These are phyloP conservation scores for Gryllus longicercus DNA, from an alignment of 2,888 invertebrate species.

Conservation along the genomic window DNA sequence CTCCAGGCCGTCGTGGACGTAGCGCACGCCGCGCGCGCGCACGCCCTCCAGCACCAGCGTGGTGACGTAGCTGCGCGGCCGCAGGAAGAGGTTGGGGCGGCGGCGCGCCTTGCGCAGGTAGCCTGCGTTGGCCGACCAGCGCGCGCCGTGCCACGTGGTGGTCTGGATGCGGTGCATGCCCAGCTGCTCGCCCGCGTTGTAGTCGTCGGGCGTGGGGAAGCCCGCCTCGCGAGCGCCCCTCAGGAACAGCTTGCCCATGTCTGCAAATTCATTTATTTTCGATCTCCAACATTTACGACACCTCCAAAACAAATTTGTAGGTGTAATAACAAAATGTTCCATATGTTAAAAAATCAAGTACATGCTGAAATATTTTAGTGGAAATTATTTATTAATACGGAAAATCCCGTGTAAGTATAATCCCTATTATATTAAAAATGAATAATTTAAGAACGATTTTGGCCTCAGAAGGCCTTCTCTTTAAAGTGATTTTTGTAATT, in stretches of 20 bases:
- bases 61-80: not conserved
- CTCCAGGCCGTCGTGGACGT: not conserved
- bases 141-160: not conserved
- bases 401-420: too few species aligned
- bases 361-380: not conserved
- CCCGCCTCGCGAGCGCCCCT: not conserved
- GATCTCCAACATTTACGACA: too few species aligned
- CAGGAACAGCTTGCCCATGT: not conserved
- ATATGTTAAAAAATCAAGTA: not conserved
- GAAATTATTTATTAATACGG: too few species aligned
- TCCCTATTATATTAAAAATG: too few species aligned
- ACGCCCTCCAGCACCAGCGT: not conserved
- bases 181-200: not conserved
- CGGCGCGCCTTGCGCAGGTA: not conserved
- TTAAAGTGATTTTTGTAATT: too few species aligned
- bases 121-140: not conserved
- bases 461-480: too few species aligned
- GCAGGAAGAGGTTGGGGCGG: not conserved
- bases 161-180: not conserved
- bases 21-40: not conserved
- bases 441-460: too few species aligned
- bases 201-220: not conserved
- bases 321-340: not conserved
- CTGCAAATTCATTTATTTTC: not conserved
- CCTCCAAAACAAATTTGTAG: not conserved